Base-by-base conservation (phyloP, 2,888 invertebrate genomes). In the Acleris laterana region DNA sequence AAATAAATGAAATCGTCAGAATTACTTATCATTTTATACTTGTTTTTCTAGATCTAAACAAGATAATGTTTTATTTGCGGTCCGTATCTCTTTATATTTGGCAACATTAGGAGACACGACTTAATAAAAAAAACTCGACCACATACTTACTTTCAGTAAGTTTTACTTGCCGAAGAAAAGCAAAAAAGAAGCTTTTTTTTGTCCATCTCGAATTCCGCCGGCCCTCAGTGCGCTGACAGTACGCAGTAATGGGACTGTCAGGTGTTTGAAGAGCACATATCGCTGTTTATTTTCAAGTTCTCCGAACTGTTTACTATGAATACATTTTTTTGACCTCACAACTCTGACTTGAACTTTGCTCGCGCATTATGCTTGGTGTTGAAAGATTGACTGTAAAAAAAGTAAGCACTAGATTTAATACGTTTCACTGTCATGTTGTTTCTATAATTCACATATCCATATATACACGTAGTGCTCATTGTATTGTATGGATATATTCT, bases 231-330 rank as follows among this genome's bases (percentile, higher is more conserved):
- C 81, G 78, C 73, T 78, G 81, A 84, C 82, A 86, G 83, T 84
- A 82, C 83, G 76, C 79, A 77, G 85, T 88, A 88, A 88, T 88
- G 81, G 85, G 83, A 73, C 86, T 88, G 88, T 88, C 88, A 85
- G 79, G 83, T 87, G 84, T 86, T 84, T 87, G 85, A 85, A 76
- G 77, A 81, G 83, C 77, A 78, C 76, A 78, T 79, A 77, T 79
- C 77, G 76, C 69, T 82, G 78, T 87, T 87, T 88, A 87, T 87
- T 87, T 87, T 85, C 76, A 76, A 74, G 73, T 80, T 79, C 78
- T 76, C 69, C 71, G 81, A 77, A 83, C 78, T 79, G 73, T 73
- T 73, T 77, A 77, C 73, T 75, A 72, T 68, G 70, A 68, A 69
- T 73, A 69, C 82, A 76, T 83, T 83, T 85, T 85, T 80, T 81